phyloP scores from a whole-genome alignment of 2,888 invertebrate species.

The Euzetes globulus region DNA sequence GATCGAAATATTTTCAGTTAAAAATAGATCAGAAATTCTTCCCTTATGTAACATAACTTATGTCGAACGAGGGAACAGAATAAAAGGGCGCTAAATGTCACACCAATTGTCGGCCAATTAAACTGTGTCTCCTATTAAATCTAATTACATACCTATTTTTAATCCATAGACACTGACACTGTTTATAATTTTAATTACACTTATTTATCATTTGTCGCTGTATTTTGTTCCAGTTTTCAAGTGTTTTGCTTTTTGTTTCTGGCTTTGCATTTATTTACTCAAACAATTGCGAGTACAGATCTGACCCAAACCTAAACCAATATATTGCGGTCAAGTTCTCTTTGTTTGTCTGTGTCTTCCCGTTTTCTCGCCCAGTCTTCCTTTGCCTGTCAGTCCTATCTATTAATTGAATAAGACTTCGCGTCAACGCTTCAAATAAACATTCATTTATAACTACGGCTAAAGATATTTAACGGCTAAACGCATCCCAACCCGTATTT shows the following conservation, averaged over 20 bases:
- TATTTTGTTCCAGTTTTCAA: background rate
- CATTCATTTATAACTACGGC: background rate
- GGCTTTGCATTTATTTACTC: background rate
- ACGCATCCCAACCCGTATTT: background rate
- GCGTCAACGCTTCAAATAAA: background rate
- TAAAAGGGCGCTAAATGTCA: too few species aligned
- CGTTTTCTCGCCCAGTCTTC: background rate
- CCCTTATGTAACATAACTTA: too few species aligned
- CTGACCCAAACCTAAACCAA: background rate
- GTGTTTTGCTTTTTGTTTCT: background rate
- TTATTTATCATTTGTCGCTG: background rate
- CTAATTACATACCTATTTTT: background rate
- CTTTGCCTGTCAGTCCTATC: background rate
- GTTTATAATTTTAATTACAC: background rate
- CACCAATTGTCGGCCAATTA: background rate
- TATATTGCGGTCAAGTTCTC: constrained; percentile 19
- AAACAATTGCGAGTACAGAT: background rate
- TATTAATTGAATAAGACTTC: constrained; percentile 19
- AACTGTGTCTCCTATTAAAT: background rate
- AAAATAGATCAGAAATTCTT: too few species aligned
- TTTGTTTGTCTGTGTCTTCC: too few species aligned
- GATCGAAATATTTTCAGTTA: too few species aligned
- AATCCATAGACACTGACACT: background rate
- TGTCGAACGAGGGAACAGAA: too few species aligned
- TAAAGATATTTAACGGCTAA: background rate